phyloP scores from a whole-genome alignment of 2,113 vertebrate species.

The Leucosticte australis region DNA sequence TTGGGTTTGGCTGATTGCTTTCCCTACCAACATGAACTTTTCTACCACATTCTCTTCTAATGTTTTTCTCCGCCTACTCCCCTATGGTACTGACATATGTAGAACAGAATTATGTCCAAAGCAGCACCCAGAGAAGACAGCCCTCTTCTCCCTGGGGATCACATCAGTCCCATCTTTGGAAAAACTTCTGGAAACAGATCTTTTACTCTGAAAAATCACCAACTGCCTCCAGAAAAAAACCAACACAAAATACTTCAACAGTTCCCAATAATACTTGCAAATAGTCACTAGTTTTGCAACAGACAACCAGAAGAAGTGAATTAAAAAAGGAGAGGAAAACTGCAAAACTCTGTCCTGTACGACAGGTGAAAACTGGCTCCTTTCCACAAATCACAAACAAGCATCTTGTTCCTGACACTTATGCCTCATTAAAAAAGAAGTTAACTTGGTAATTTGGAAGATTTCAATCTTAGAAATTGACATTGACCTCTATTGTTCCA shows the following conservation, averaged over 20 bases:
- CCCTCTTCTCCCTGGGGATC: background rate
- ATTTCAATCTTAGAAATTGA: background rate
- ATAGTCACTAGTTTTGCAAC: background rate
- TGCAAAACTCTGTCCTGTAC: background rate
- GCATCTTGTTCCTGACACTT: background rate
- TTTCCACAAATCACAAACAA: background rate
- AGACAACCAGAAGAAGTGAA: background rate
- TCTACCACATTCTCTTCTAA: background rate
- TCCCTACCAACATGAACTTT: background rate
- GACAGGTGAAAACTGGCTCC: background rate
- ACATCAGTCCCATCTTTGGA: background rate
- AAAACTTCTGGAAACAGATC: background rate
- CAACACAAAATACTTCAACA: rapidly evolving
- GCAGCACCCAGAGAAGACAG: background rate
- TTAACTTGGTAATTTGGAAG: background rate
- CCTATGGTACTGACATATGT: rapidly evolving
- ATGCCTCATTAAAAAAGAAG: background rate
- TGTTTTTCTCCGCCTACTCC: background rate
- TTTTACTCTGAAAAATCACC: background rate
- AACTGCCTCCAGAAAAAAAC: background rate
- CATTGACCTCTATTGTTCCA: background rate
- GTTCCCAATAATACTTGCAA: background rate
- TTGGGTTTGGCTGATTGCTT: background rate
- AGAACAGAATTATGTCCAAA: background rate
- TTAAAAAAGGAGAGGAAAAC: background rate